Evolutionary conservation across 2,113 vertebrate genomes (phyloP).

Genomic region (Larimichthys crocea): DNA sequence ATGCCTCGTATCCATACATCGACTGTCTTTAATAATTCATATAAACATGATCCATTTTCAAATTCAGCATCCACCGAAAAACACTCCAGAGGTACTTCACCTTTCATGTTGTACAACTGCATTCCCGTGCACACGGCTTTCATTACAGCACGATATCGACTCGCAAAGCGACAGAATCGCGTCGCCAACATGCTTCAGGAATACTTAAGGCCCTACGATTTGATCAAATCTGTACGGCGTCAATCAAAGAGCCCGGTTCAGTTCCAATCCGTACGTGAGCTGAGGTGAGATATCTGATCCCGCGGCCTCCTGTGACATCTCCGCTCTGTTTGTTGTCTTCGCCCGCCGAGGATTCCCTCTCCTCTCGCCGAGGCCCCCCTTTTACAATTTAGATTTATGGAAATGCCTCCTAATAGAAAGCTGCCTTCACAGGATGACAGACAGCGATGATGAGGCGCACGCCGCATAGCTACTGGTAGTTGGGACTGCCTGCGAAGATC

Average conservation of each 20-base stretch:
- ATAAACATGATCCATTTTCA: slow-evolving; percentile 28
- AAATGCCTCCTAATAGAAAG: slow-evolving; percentile 88
- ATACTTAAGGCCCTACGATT: slow-evolving; percentile 29
- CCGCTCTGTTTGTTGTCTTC: slow-evolving; percentile 63
- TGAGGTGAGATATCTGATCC: slow-evolving; percentile 63
- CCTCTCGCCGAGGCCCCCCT: slow-evolving; percentile 64
- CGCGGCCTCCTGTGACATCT: slow-evolving; percentile 64
- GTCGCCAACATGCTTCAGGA: slow-evolving; percentile 6
- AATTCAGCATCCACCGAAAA: background rate
- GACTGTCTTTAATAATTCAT: slow-evolving; percentile 48
- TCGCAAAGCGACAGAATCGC: slow-evolving; percentile 53
- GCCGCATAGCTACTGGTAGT: slow-evolving; percentile 1
- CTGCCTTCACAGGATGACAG: slow-evolving; percentile 84
- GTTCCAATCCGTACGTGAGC: slow-evolving; percentile 31
- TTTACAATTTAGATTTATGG: slow-evolving; percentile 84
- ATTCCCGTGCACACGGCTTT: slow-evolving; percentile 31
- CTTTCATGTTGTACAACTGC: slow-evolving; percentile 13
- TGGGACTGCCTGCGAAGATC: slow-evolving; percentile 42
- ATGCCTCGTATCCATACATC: background rate
- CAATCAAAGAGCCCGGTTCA: slow-evolving; percentile 67
- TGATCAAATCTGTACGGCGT: slow-evolving; percentile 51
- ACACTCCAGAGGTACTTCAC: slow-evolving; percentile 17
- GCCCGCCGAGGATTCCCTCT: slow-evolving; percentile 54
- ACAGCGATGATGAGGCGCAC: slow-evolving; percentile 85
- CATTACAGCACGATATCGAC: slow-evolving; percentile 31